A percentile compares a stretch with the other conserved stretches of the same genome.
Evolutionary conservation across 2,113 vertebrate species (phyloP).

Genomic region (Lonchura striata): DNA sequence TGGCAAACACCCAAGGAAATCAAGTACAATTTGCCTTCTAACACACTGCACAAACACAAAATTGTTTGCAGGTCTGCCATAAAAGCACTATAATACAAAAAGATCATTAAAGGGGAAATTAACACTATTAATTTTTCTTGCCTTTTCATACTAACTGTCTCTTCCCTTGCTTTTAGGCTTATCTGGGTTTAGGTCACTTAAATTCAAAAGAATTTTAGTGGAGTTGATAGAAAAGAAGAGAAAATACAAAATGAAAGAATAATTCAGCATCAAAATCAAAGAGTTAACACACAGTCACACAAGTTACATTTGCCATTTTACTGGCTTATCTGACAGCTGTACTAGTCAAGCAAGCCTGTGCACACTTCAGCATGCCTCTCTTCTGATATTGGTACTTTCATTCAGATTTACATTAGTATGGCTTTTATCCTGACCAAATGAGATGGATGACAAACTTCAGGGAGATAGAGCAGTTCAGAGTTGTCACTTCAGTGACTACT

Average conservation of each 20-base stretch:
- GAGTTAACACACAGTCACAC: not conserved
- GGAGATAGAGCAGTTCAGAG: not conserved
- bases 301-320: not conserved
- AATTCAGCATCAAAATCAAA: not conserved
- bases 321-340: not conserved
- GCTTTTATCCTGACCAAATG: not conserved
- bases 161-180: not conserved
- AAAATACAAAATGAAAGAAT: not conserved
- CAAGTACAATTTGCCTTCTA: not conserved
- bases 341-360: not conserved
- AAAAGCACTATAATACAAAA: not conserved
- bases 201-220: not conserved
- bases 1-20: not conserved
- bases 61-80: not conserved
- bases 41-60: not conserved
- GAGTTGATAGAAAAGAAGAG: not conserved
- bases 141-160: not conserved
- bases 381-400: not conserved
- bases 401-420: not conserved
- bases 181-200: not conserved
- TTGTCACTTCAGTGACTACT: not conserved
- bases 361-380: accelerated
- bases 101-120: not conserved
- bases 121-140: not conserved
- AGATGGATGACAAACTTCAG: not conserved